Percentiles rank a stretch among this genome's conserved stretches.
Evolutionary conservation across 2,113 vertebrate species (phyloP).

Genomic region (Nycticorax nycticorax): DNA sequence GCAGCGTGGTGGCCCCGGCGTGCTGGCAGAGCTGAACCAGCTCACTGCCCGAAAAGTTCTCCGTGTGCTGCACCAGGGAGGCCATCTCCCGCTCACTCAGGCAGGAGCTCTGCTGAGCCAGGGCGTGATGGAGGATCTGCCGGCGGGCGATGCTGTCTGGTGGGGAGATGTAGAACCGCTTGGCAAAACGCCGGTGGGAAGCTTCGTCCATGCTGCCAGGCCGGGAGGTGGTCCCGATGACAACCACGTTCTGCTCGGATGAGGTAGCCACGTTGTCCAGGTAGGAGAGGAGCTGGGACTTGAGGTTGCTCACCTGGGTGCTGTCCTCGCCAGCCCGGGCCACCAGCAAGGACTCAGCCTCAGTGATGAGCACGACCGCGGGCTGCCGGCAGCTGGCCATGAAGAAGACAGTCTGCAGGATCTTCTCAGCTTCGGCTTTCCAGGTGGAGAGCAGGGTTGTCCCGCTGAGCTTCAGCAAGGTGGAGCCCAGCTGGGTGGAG

Average conservation of each 20-base stretch:
- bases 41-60: slow-evolving; percentile 88
- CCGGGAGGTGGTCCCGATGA: slow-evolving; percentile 87
- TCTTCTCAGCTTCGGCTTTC: slow-evolving; percentile 87
- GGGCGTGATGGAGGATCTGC: slow-evolving; percentile 86
- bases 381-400: slow-evolving; percentile 85
- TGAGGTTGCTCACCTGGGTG: slow-evolving; percentile 56
- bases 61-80: slow-evolving; percentile 86
- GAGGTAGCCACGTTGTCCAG: slow-evolving; percentile 85
- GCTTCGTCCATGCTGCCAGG: slow-evolving; percentile 90
- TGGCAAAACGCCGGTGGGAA: slow-evolving; percentile 85
- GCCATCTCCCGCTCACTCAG: slow-evolving; percentile 88
- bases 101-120: slow-evolving; percentile 84
- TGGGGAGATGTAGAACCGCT: slow-evolving; percentile 86
- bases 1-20: slow-evolving; percentile 74
- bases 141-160: slow-evolving; percentile 83
- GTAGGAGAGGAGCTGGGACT: slow-evolving; percentile 82
- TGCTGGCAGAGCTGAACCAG: slow-evolving; percentile 91
- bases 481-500: slow-evolving; percentile 90
- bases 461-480: slow-evolving; percentile 84
- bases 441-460: slow-evolving; percentile 83
- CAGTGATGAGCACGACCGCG: slow-evolving; percentile 86
- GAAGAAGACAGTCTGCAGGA: slow-evolving; percentile 86
- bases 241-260: slow-evolving; percentile 76
- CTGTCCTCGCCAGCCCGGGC: slow-evolving; percentile 48
- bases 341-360: slow-evolving; percentile 83